phyloP scores from a whole-genome alignment of 2,113 vertebrate species.

The Lasiurus cinereus region DNA sequence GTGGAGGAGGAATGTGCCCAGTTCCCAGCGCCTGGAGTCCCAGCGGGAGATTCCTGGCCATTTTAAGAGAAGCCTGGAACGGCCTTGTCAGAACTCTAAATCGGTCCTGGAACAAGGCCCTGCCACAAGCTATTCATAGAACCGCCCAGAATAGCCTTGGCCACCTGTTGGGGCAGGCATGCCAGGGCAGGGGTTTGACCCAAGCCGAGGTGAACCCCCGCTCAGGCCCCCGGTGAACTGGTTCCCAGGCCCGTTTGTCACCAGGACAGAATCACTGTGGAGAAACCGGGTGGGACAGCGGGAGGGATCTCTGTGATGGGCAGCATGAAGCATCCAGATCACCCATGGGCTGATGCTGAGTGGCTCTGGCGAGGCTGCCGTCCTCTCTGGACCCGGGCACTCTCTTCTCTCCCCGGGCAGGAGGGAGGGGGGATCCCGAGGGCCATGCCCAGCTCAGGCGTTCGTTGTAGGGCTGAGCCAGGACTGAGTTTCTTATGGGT shows the following conservation, averaged over 20 bases:
- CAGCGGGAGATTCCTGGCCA: not conserved
- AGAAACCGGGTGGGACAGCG: not conserved
- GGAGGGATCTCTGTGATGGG: too few species aligned
- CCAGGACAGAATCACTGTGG: not conserved
- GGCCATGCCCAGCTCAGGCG: not conserved
- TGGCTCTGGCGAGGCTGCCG: not conserved
- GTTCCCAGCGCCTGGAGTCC: not conserved
- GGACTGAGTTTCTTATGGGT: not conserved
- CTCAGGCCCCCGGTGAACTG: not conserved
- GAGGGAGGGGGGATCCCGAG: not conserved
- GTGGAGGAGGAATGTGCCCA: not conserved
- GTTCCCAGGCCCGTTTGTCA: not conserved
- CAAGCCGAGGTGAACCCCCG: not conserved
- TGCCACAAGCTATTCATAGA: slow-evolving; percentile 69
- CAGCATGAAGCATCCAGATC: rapidly evolving
- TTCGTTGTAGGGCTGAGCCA: not conserved
- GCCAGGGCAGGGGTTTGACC: slow-evolving; percentile 1
- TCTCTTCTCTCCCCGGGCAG: too few species aligned
- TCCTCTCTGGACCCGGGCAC: not conserved
- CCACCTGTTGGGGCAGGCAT: slow-evolving; percentile 61
- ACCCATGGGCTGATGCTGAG: rapidly evolving
- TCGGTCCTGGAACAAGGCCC: slow-evolving; percentile 49
- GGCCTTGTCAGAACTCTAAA: slow-evolving; percentile 60
- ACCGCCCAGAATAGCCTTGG: slow-evolving; percentile 66
- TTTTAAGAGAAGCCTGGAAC: slow-evolving; percentile 60